Conservation (phyloP, 2,113 vertebrate genomes). For the Entelurus aequoreus region DNA sequence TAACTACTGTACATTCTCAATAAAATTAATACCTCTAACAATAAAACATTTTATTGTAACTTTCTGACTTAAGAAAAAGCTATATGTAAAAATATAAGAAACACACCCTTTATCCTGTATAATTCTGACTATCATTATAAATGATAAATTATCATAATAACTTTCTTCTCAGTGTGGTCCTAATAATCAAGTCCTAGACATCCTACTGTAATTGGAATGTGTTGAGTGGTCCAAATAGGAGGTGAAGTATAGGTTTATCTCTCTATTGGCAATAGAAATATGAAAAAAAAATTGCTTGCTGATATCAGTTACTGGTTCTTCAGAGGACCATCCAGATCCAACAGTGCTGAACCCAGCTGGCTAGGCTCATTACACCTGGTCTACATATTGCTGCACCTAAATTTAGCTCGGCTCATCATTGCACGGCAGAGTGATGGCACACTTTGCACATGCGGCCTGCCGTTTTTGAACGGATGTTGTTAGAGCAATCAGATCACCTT, state of each 20-base stretch:
- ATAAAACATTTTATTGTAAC: no score
- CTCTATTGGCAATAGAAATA: conserved; percentile 8
- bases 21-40: no score
- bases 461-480: conserved; percentile 1
- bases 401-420: conserved; percentile 51
- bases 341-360: conserved; percentile 17
- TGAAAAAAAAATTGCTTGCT: conserved; percentile 2
- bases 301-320: conserved; percentile 12
- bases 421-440: conserved; percentile 36
- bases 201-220: neutral
- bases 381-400: conserved; percentile 59
- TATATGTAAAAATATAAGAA: no score
- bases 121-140: no score
- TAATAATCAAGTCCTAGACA: no score
- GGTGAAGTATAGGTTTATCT: neutral
- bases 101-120: no score
- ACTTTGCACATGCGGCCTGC: conserved; percentile 31
- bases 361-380: conserved; percentile 61
- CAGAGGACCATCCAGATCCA: conserved; percentile 17
- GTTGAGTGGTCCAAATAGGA: neutral
- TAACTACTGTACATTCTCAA: no score
- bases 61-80: no score
- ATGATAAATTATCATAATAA: no score
- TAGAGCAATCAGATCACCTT: conserved; percentile 32
- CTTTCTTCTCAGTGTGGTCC: no score